Evolutionary conservation across 2,113 vertebrate species (phyloP), one percentile per base, ranked within the genome.

Genomic region (Brienomyrus longianalis): DNA sequence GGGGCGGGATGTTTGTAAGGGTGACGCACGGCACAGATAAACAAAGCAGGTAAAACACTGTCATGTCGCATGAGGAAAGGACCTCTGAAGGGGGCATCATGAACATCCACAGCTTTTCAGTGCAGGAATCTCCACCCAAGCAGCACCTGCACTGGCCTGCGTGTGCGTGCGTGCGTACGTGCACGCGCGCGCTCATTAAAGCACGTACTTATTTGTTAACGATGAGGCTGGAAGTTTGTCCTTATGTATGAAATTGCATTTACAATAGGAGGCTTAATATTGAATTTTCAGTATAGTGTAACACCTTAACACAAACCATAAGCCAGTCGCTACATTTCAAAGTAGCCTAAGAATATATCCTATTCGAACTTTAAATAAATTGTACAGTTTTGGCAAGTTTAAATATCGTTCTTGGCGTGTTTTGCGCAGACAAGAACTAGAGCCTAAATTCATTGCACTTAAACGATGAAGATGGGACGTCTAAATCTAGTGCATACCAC

Each of bases 401-500:
- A 96, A 96, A 96, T 96, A 96, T 94, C 89, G 93, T 95, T 90
- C 56, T 92, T 95, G 94, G 93, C 93, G 59, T 94, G 93, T 94
- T 94, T 95, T 95, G 94, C 95, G 96, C 94, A 96, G 93, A 95
- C 21, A 96, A 94, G 96, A 90, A 91, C 77, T 87, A 93, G 92
- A 93, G 91, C 95, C 95, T 96, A 94, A 93, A 95, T 95, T 94
- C 95, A 97, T 97, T 98, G 96, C 97, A 97, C 96, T 97, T 96
- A 93, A 93, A 95, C 92, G 94, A 94, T 92, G 93, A 96, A 95
- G 95, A 94, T 93, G 96, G 94, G 94, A 54, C 31, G 93, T 96
- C 93, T 95, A 94, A 94, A 95, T 96, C 94, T 96, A 96, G 96
- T 97, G 96, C 92, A 91, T 90, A 89, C 84, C 45, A n/a, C 27